Evolutionary conservation across 2,888 invertebrate species (phyloP).

Genomic region (Venusia cambrica): DNA sequence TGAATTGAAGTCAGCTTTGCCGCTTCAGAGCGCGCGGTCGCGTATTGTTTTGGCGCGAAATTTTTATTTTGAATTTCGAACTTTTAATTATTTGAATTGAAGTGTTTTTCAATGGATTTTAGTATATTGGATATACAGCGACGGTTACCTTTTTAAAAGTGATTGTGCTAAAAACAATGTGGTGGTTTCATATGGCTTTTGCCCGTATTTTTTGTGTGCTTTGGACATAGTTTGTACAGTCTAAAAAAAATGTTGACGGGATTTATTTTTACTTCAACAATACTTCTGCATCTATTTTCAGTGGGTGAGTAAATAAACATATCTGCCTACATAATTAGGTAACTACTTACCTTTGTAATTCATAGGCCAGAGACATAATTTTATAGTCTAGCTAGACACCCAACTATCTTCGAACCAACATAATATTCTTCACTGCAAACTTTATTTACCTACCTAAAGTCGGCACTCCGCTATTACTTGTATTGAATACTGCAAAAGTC

Average conservation of each 20-base stretch:
- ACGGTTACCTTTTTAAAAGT: slow-evolving; percentile 51
- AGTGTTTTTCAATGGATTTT: slow-evolving; percentile 44
- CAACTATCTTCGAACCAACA: too few species aligned
- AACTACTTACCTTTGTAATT: too few species aligned
- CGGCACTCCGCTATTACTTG: too few species aligned
- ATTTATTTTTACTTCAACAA: slow-evolving; percentile 55
- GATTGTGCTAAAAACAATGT: slow-evolving; percentile 45
- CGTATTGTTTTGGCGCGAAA: slow-evolving; percentile 45
- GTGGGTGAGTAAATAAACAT: slow-evolving; percentile 49
- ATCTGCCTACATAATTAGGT: too few species aligned
- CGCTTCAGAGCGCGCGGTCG: slow-evolving; percentile 47
- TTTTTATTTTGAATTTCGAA: slow-evolving; percentile 43
- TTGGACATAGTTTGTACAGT: slow-evolving; percentile 54
- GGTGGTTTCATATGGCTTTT: slow-evolving; percentile 46
- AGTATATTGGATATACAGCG: slow-evolving; percentile 45
- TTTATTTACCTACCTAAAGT: too few species aligned
- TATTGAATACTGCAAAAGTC: too few species aligned
- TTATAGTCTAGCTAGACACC: too few species aligned
- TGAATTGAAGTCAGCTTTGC: slow-evolving; percentile 49
- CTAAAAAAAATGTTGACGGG: slow-evolving; percentile 72
- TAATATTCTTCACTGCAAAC: too few species aligned
- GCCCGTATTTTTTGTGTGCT: slow-evolving; percentile 41
- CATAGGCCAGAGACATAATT: too few species aligned
- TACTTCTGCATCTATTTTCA: slow-evolving; percentile 54
- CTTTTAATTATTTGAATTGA: slow-evolving; percentile 21